A percentile compares a stretch with the other conserved stretches of the same genome.
These are phyloP conservation scores for Aselliscus stoliczkanus DNA, from an alignment of 2,797 vertebrate species.

Conservation along the genomic window DNA sequence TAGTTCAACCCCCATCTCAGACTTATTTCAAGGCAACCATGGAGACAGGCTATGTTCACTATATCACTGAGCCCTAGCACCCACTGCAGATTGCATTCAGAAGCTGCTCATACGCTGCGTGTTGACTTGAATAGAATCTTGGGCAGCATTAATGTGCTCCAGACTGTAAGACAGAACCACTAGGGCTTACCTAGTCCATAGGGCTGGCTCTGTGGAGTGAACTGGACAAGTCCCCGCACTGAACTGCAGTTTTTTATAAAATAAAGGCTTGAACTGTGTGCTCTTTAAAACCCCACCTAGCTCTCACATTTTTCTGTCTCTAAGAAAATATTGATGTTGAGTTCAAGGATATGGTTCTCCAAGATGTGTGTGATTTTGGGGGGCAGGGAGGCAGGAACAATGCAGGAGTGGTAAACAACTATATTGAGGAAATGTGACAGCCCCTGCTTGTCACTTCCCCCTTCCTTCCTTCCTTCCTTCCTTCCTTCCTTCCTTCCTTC, in stretches of 20 bases:
- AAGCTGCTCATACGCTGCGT: background rate
- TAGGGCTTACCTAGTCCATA: accelerated
- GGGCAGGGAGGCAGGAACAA: background rate
- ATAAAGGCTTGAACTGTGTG: background rate
- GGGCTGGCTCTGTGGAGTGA: background rate
- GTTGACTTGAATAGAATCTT: background rate
- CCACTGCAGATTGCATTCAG: background rate
- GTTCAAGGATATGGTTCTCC: background rate
- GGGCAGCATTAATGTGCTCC: background rate
- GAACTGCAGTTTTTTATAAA: background rate
- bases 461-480: background rate
- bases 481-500: background rate
- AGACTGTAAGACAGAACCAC: background rate
- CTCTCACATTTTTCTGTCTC: background rate
- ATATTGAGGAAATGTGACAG: background rate
- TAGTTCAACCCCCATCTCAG: background rate
- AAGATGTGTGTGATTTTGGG: background rate
- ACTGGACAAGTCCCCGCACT: background rate
- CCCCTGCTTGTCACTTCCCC: background rate
- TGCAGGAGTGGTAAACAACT: too few species aligned
- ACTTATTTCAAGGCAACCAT: background rate
- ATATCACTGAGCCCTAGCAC: accelerated
- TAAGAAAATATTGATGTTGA: background rate
- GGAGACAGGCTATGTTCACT: background rate
- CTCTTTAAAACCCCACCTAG: background rate